A percentile compares a stretch with the other conserved stretches of the same genome.
Conservation (phyloP, 2,888 invertebrate species). For the Brachycybe producta region DNA sequence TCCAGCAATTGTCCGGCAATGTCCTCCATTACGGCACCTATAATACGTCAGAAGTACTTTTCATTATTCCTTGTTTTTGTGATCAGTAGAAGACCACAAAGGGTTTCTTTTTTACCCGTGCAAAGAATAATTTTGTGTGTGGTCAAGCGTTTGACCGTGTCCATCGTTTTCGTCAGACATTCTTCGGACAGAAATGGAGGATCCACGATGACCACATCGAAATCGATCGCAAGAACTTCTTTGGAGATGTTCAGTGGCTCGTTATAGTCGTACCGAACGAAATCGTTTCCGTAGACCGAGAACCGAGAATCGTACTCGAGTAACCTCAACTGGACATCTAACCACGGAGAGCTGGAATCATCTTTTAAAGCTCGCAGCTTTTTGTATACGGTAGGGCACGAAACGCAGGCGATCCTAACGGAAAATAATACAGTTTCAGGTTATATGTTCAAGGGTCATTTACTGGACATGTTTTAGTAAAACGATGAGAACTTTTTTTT, state of each 20-base stretch:
- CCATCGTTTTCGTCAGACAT: slow-evolving; percentile 68
- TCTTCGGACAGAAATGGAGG: slow-evolving; percentile 91
- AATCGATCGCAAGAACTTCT: slow-evolving; percentile 44
- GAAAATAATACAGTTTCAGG: neutral
- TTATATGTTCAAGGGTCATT: neutral
- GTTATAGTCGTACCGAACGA: slow-evolving; percentile 78
- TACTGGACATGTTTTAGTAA: neutral
- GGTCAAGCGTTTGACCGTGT: slow-evolving; percentile 58
- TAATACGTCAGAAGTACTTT: slow-evolving; percentile 25
- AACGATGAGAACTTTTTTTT: too few relatives aligned
- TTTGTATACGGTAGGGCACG: slow-evolving; percentile 74
- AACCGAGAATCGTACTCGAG: slow-evolving; percentile 81
- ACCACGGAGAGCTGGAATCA: slow-evolving; percentile 17
- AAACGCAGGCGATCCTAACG: slow-evolving; percentile 66
- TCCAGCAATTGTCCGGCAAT: slow-evolving; percentile 49
- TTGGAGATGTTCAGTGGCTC: slow-evolving; percentile 52
- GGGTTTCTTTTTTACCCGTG: slow-evolving; percentile 43
- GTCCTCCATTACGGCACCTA: slow-evolving; percentile 62
- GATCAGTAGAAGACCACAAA: neutral
- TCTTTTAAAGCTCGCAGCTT: slow-evolving; percentile 29
- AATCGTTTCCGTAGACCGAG: slow-evolving; percentile 60
- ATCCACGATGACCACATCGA: slow-evolving; percentile 78
- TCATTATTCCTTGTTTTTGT: too few relatives aligned
- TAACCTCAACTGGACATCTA: too few relatives aligned
- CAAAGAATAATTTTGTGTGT: slow-evolving; percentile 70